Evolutionary conservation across 2,113 vertebrate genomes (phyloP).

Genomic region (Albula glossodonta): DNA sequence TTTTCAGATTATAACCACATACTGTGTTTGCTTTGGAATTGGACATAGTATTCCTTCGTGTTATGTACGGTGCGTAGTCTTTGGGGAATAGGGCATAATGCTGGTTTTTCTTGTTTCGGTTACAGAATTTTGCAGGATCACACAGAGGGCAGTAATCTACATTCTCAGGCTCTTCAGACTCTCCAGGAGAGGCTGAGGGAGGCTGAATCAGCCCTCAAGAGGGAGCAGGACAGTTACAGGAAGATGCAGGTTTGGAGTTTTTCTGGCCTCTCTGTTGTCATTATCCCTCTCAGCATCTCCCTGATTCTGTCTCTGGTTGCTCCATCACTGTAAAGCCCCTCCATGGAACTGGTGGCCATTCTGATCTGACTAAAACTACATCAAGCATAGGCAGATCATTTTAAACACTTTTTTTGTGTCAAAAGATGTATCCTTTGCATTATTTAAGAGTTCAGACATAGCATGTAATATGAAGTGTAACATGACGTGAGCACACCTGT

Average conservation of each 20-base stretch:
- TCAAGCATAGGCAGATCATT: no score
- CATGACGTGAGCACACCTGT: no score
- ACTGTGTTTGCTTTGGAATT: neutral
- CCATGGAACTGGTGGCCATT: no score
- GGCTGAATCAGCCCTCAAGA: constrained; percentile 74
- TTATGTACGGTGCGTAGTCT: neutral
- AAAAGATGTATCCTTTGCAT: no score
- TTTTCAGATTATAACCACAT: neutral
- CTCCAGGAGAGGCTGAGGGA: constrained; percentile 87
- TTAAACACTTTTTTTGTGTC: no score
- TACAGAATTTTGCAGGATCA: constrained; percentile 87
- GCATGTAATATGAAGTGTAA: no score
- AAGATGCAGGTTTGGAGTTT: constrained; percentile 84
- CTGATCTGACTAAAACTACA: no score
- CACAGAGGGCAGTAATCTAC: constrained; percentile 86
- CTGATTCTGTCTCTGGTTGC: neutral
- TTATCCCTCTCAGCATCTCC: no score
- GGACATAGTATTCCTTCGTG: neutral
- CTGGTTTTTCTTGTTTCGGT: neutral
- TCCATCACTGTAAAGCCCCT: neutral
- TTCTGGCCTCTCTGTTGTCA: no score
- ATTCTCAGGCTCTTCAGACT: constrained; percentile 86
- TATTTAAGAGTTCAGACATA: no score
- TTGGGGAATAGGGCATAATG: neutral
- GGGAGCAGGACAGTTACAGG: constrained; percentile 88